phyloP scores from a whole-genome alignment of 2,797 vertebrate species.

The Kryptopterus vitreolus region DNA sequence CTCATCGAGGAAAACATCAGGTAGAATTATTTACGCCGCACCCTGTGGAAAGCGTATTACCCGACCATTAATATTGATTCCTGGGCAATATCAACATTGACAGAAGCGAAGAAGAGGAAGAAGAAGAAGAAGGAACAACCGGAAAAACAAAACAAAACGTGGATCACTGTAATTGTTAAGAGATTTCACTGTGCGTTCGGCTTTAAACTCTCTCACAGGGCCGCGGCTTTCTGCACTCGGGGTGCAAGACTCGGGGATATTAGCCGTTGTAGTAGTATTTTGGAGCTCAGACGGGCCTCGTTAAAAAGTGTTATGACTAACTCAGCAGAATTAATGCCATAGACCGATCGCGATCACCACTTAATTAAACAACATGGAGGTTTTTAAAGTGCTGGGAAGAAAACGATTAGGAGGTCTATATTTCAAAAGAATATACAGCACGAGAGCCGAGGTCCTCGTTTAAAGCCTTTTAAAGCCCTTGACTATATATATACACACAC shows the following conservation, averaged over 20 bases:
- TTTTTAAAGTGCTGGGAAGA: conserved; percentile 43
- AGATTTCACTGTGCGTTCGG: conserved; percentile 37
- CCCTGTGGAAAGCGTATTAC: conserved; percentile 26
- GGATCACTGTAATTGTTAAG: conserved; percentile 46
- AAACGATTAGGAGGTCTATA: conserved; percentile 19
- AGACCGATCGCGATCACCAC: conserved; percentile 48
- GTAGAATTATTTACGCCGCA: conserved; percentile 38
- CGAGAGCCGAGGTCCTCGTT: background rate
- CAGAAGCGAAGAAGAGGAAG: conserved; percentile 7
- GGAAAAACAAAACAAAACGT: background rate
- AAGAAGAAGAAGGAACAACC: background rate
- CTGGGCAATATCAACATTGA: conserved; percentile 28
- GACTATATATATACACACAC: background rate
- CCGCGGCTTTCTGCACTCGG: conserved; percentile 21
- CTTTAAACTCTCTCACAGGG: conserved; percentile 43
- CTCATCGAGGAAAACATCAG: conserved; percentile 39
- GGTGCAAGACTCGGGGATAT: conserved; percentile 41
- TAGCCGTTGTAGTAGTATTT: conserved; percentile 41
- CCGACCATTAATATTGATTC: conserved; percentile 38
- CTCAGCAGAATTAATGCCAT: conserved; percentile 47
- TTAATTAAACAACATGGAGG: conserved; percentile 49
- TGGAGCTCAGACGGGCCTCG: conserved; percentile 47
- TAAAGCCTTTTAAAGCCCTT: background rate
- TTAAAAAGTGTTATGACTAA: conserved; percentile 52
- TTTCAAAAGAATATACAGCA: conserved; percentile 12